Percentiles rank a stretch among this genome's conserved stretches.
These are phyloP conservation scores for Paraplagusia blochii DNA, from an alignment of 2,113 vertebrate genomes.

Conservation along the genomic window DNA sequence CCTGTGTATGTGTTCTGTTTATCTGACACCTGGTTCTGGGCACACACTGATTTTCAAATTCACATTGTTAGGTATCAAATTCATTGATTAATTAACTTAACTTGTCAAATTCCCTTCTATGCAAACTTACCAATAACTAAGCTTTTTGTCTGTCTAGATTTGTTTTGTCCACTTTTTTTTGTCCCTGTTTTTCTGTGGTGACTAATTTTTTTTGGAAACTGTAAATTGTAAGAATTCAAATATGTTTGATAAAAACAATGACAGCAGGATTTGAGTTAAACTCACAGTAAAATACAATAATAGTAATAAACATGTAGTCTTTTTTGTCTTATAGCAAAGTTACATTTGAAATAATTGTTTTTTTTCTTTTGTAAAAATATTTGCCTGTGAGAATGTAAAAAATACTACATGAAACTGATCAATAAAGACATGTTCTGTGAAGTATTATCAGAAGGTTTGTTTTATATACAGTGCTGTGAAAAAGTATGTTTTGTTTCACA, in stretches of 20 bases:
- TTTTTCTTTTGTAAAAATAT: constrained; percentile 65
- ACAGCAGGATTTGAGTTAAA: constrained; percentile 68
- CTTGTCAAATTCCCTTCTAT: constrained; percentile 59
- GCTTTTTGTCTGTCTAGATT: constrained; percentile 46
- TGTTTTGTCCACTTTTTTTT: constrained; percentile 43
- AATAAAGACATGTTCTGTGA: constrained; percentile 63
- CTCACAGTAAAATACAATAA: constrained; percentile 58
- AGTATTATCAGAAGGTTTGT: constrained; percentile 46
- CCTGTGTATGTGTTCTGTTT: too few relatives aligned
- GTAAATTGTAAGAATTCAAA: constrained; percentile 69
- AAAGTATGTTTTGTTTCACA: too few relatives aligned
- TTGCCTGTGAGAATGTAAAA: constrained; percentile 53
- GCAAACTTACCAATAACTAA: constrained; percentile 68
- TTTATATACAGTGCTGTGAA: too few relatives aligned
- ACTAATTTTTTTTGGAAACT: constrained; percentile 48
- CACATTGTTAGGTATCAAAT: too few relatives aligned
- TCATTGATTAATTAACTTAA: too few relatives aligned
- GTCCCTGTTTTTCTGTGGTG: constrained; percentile 63
- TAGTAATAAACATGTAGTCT: constrained; percentile 62
- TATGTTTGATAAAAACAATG: constrained; percentile 64
- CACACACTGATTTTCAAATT: too few relatives aligned
- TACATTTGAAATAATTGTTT: constrained; percentile 55
- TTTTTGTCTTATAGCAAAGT: constrained; percentile 57
- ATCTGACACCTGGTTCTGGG: too few relatives aligned
- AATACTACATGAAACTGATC: constrained; percentile 59